Base-by-base conservation (phyloP, 2,797 vertebrate species). In the Sebastes variabilis region DNA sequence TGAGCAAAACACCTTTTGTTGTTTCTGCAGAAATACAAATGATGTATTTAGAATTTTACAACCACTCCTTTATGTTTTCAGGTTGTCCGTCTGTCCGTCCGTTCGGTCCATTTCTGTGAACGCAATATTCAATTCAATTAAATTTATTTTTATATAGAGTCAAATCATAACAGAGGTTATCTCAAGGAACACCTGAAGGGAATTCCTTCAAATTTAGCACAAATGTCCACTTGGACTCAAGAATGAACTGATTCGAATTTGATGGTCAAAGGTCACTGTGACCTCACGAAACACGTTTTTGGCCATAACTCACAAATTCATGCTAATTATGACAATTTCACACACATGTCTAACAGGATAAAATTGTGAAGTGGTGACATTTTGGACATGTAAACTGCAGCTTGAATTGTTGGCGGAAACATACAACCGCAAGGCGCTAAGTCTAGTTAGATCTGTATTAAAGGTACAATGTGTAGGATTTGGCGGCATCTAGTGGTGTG, bases 1-100 rank as follows among this genome's bases (percentile, higher is more conserved):
- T 65, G 46, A 83, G 52, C 22, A 3, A 71, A 80, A 73, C 72
- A 68, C 22, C 5, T 69, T 56, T 3, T 65, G 61, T 77, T 72
- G 49, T 83, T 72, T 77, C 27, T 49, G 3, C 24, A 8, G 16
- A 68, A 65, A 58, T 20, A 27, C 52, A 65, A 46, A 62, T 30
- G 16, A 60, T 52, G 14, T 24, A 27, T 66, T 60, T 60, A 30
- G 2, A 78, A 49, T 38, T 49, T 56, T 34, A 49, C 24, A 60
- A 34, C 36, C 8, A 56, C 8, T 70, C 20, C 1, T 4, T 49
- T 20, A 49, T 49, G 46, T 49, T n/a, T 49, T 20, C 46, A n/a
- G 18, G 46, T 49, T 49, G 46, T 49, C 46, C 46, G 18, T 49
- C 46, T 9, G 46, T 49, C 42, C 16, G 3, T 52, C 46, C 18